phyloP scores from a whole-genome alignment of 2,888 invertebrate species.

The Hartigia nigra region DNA sequence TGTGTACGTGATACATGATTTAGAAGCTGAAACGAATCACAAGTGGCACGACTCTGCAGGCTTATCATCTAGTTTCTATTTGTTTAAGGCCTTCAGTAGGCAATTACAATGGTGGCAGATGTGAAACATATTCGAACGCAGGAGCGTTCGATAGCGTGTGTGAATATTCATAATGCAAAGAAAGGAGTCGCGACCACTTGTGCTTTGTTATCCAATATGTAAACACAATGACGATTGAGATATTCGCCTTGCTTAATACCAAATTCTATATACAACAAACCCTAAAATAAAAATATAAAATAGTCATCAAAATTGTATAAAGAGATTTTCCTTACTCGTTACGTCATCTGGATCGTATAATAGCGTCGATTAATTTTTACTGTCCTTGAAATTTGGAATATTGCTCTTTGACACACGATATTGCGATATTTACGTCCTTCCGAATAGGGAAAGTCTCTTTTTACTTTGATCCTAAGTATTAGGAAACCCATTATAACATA shows the following conservation, averaged over 20 bases:
- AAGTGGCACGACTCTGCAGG: slow-evolving; percentile 4
- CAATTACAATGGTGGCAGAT: not conserved
- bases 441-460: not conserved
- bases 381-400: not conserved
- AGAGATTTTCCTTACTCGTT: not conserved
- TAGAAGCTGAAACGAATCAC: slow-evolving; percentile 17
- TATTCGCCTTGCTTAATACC: not conserved
- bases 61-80: not conserved
- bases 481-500: slow-evolving; percentile 22
- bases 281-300: not conserved
- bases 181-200: not conserved
- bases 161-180: not conserved
- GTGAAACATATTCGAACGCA: not conserved
- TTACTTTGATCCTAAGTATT: slow-evolving; percentile 2
- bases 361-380: not conserved
- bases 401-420: not conserved
- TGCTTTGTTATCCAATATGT: not conserved
- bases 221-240: not conserved
- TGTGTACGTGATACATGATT: slow-evolving; percentile 14
- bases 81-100: not conserved
- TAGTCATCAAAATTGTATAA: not conserved
- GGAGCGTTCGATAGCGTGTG: not conserved
- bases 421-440: not conserved
- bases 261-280: slow-evolving; percentile 7
- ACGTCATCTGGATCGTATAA: not conserved